phyloP scores from a whole-genome alignment of 2,797 vertebrate species.

The Rhynchotus rufescens region DNA sequence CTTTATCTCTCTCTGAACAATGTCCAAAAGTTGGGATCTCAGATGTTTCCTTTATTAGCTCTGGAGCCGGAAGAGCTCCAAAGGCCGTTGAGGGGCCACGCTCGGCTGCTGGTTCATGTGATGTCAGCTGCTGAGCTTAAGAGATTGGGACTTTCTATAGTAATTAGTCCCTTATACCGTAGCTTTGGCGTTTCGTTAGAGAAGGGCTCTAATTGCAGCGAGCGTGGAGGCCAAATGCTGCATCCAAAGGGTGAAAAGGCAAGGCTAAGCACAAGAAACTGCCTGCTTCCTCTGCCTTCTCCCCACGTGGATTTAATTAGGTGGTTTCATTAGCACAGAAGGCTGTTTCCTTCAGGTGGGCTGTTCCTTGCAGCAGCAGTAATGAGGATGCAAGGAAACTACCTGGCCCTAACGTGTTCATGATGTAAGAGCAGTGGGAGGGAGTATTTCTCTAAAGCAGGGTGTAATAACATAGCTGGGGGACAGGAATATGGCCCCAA shows the following conservation, averaged over 20 bases:
- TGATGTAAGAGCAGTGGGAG: accelerated
- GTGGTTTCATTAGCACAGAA: neutral
- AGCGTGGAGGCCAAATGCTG: neutral
- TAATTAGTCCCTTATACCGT: neutral
- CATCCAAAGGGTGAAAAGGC: neutral
- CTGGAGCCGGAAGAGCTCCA: neutral
- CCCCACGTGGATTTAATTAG: conserved; percentile 41
- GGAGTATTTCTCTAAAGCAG: accelerated
- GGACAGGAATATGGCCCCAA: neutral
- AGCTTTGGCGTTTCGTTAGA: accelerated
- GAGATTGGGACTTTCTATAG: neutral
- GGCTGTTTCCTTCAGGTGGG: neutral
- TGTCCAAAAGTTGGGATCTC: neutral
- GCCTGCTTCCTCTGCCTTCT: neutral
- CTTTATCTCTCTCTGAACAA: neutral
- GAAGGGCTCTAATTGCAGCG: neutral
- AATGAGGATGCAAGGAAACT: neutral
- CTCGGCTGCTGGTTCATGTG: neutral
- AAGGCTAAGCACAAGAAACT: neutral
- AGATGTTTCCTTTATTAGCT: neutral
- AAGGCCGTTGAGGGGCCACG: neutral
- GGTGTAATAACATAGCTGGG: accelerated
- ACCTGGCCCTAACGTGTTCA: neutral
- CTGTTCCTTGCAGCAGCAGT: neutral
- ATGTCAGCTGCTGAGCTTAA: neutral